Base-by-base conservation (phyloP, 2,888 invertebrate species). In the Caenorhabditis zanzibari region DNA sequence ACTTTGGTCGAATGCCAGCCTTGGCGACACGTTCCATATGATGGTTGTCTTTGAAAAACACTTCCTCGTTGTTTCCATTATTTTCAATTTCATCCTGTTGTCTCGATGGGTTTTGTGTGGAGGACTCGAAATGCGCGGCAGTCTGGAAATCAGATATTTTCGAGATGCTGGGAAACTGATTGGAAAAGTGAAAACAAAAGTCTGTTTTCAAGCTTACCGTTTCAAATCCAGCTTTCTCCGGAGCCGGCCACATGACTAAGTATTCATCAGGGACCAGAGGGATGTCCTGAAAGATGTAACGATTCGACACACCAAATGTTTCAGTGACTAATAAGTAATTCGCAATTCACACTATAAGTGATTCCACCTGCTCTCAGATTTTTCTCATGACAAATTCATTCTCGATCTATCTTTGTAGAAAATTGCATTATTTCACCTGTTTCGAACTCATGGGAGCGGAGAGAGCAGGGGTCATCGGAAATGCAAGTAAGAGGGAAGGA, bases 21-120 rank as follows among this genome's bases (percentile, higher is more conserved):
- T 83, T 83, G 2, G 83, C 79, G 52, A 80, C 83, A 38, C 83
- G 52, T 44, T 83, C 77, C 77, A 82, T 82, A n/a, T 54, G 47
- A 49, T 26, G 35, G 24, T 59, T 66, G 44, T 76, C 75, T 26
- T 47, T 35, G 26, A 58, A 68, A 35, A 68, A 54, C 41, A 47
- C 56, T 74, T 59, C 66, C 66, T 66, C 66, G 47, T 24, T 19
- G 49, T 66, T 49, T 14, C 3, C 19, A 26, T 59, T 58, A 14
- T 22, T 75, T 49, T 58, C 66, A 49, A 44, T 26, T 63, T 47
- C 63, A 44, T 41, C 44, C 19, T 49, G 54, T 68, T 52, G 38
- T 24, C 26, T 54, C 54, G 10, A 28, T 28, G 16, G 52, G 52
- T n/a, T 3, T n/a, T 58, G 66, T 9, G 24, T 68, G 28, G 68